Conservation (phyloP, 2,113 vertebrate species). For the Tinamus guttatus region DNA sequence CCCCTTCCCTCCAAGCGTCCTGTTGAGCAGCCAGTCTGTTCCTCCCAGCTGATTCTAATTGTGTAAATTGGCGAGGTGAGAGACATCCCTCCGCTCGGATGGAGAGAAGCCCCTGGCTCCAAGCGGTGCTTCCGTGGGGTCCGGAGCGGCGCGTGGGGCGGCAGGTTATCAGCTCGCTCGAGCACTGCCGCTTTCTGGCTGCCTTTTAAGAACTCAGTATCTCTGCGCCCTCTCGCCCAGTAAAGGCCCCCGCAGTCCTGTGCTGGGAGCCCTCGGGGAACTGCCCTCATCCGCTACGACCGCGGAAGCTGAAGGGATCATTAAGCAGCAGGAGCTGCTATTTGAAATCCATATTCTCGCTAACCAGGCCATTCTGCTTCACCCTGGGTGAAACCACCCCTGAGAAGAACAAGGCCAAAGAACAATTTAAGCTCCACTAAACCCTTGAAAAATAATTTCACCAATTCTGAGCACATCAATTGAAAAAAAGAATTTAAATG, state of each 20-base stretch:
- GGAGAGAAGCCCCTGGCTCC: background rate
- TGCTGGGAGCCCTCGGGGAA: background rate
- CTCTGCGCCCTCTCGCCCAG: background rate
- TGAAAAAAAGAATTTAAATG: background rate
- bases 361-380: background rate
- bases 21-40: background rate
- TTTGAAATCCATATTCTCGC: conserved; percentile 14
- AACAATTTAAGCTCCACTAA: background rate
- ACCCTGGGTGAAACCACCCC: background rate
- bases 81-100: background rate
- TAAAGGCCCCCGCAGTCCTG: background rate
- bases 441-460: background rate
- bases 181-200: background rate
- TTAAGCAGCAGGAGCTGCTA: background rate
- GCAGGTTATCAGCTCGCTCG: no score
- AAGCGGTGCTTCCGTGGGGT: no score
- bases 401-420: conserved; percentile 19
- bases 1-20: background rate
- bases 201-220: background rate
- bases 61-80: background rate
- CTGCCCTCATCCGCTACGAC: background rate
- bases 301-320: background rate
- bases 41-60: background rate
- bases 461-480: background rate
- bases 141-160: no score